Base-by-base conservation (phyloP, 2,797 vertebrate genomes). In the Cynopterus sphinx region DNA sequence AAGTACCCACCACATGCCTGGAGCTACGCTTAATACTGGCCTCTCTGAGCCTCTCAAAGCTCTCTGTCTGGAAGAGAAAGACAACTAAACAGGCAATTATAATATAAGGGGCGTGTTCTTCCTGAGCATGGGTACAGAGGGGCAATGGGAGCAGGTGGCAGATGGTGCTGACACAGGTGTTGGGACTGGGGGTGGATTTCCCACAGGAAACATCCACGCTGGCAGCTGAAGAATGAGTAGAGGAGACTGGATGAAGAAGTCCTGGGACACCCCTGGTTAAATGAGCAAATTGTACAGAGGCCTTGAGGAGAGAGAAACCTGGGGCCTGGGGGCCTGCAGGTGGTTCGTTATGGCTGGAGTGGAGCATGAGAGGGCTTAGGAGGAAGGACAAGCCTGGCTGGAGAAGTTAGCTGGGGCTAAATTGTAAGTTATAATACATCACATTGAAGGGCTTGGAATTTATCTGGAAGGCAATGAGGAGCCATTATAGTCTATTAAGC, bases 311-410 rank as follows among this genome's bases (percentile, higher is more conserved):
- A 83, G 67, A 61, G 41, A 82, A 39, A 16, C 1, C 17, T 53
- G 46, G 43, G 9, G 0, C 26, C 10, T 10, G 6, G n/a, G 39
- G 53, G 22, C 3, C 21, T 3, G 3, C 0, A 2, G 6, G 63
- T 28, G 86, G 49, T 33, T 70, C 17, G 15, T 55, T 17, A 6
- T 4, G 11, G 41, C 31, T 46, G 39, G 65, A n/a, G 16, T 17
- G 16, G 57, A 84, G 6, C 17, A 1, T 6, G 9, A 82, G 26
- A 17, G 16, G 21, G 17, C 9, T 59, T 39, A 28, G 26, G 6
- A n/a, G 33, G 16, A 57, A 71, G 39, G 17, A 6, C 24, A 1
- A 71, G 24, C 41, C 28, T 9, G 1, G 8, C 75, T 49, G 46
- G 8, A n/a, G 43, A 67, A 49, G 33, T 53, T 16, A 77, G 19